Evolutionary conservation across 1,140 invertebrate species (phyloP), one percentile per base, ranked within the genome.

Genomic region (Drosophila burlai): DNA sequence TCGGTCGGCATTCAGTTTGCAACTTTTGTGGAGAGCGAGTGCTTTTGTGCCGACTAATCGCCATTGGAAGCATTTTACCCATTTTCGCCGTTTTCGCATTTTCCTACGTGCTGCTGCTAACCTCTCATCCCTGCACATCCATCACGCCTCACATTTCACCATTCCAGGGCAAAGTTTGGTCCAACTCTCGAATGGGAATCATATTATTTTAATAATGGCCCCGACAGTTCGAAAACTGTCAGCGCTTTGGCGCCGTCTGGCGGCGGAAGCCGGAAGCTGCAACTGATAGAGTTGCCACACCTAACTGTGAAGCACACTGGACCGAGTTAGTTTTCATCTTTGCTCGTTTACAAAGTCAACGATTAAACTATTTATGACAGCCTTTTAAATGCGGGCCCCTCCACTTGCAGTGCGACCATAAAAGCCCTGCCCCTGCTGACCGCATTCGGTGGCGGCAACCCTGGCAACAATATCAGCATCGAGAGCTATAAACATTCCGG

Each of bases 341-440:
- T 9, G 21, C 21, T 36, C 21, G 31, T 16, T 31, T 57, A 87
- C 84, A 87, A 89, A 79, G 80, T 81, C 84, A 72, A 60, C 83
- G 84, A 89, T 87, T 87, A 87, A 87, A 87, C 86, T 89, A 87
- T 87, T 87, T 87, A 87, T 87, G 84, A 81, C 83, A 87, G 80
- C 76, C 76, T 87, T 86, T 78, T 67, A 71, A 71, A 71, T 76
- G 80, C 29, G 26, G 73, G 64, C 65, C 40, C 10, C 26, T 36
- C 54, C 52, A 59, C 62, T 42, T 52, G 15, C 36, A 64, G 52
- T 34, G 62, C 29, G 6, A 16, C 36, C 40, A 68, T 71, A 67
- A 69, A 69, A 43, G 15, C 4, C 10, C 13, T 61, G 18, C 58
- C 58, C 43, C 29, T 29, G 24, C n/a, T 55, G 24, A 34, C 31